Evolutionary conservation across 2,888 invertebrate species (phyloP).

Genomic region (Mimachlamys varia): DNA sequence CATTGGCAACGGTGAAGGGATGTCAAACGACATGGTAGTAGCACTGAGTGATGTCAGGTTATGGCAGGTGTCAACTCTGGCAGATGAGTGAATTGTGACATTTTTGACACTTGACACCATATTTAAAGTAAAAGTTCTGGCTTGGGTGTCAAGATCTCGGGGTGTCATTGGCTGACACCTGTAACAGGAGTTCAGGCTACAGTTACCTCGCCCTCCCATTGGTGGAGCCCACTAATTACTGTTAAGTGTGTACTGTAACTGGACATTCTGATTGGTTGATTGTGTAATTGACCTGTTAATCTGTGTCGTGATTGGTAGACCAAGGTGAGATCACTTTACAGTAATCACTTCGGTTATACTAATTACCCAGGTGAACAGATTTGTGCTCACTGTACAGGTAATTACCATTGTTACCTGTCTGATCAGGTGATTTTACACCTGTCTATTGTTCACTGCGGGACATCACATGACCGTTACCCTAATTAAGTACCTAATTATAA

Average conservation of each 20-base stretch:
- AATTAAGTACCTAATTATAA: not conserved
- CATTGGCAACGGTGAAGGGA: too few species aligned
- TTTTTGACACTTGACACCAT: conserved; percentile 24
- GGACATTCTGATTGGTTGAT: not conserved
- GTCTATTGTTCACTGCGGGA: not conserved
- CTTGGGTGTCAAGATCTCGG: not conserved
- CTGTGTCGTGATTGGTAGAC: not conserved
- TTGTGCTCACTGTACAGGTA: not conserved
- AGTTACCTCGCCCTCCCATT: not conserved
- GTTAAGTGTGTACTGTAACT: not conserved
- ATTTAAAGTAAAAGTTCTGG: not conserved
- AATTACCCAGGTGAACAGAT: conserved; percentile 12
- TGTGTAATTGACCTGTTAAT: not conserved
- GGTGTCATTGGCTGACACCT: conserved; percentile 1
- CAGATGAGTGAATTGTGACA: too few species aligned
- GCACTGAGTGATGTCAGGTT: too few species aligned
- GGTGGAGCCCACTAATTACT: not conserved
- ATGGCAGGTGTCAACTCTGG: too few species aligned
- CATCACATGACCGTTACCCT: not conserved
- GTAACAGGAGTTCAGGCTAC: not conserved
- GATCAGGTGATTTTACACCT: too few species aligned
- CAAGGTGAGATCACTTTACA: conserved; percentile 13
- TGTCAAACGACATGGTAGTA: too few species aligned
- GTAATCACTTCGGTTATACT: conserved; percentile 11
- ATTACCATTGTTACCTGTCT: not conserved